phyloP scores from a whole-genome alignment of 2,888 invertebrate species.

The Gortyna flavago region DNA sequence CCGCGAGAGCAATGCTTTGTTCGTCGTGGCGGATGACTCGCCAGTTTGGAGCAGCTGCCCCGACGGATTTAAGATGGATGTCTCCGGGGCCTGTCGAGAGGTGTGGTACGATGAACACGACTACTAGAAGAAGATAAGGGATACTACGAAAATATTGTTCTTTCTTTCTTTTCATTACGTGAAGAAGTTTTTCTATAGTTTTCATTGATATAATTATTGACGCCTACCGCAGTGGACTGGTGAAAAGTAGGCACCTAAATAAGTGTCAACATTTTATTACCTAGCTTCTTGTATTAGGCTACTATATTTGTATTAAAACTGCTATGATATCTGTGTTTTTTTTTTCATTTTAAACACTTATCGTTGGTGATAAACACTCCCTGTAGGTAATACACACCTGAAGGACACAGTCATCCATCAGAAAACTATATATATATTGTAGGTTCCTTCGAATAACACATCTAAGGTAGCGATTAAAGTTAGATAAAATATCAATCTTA shows the following conservation, averaged over 20 bases:
- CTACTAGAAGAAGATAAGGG: conserved; percentile 6
- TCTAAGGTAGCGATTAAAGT: not conserved
- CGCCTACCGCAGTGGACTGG: too few relatives aligned
- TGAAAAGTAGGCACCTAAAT: not conserved
- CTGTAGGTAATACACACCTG: not conserved
- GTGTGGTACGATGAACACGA: conserved; percentile 79
- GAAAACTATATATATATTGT: not conserved
- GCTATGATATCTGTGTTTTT: conserved; percentile 5
- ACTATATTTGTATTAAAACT: conserved; percentile 16
- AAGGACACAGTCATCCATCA: not conserved
- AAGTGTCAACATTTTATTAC: not conserved
- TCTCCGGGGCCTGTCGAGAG: conserved; percentile 79
- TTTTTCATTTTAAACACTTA: conserved; percentile 18
- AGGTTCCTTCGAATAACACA: not conserved
- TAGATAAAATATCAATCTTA: conserved; percentile 1
- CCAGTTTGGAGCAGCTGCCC: conserved; percentile 74
- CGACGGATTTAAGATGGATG: conserved; percentile 74
- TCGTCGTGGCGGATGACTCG: conserved; percentile 76
- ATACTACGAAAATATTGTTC: not conserved
- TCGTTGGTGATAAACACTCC: not conserved
- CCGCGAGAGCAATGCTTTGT: conserved; percentile 66
- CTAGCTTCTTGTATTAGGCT: not conserved
- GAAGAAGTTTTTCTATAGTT: not conserved
- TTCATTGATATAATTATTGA: not conserved
- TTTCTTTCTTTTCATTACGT: not conserved